Evolutionary conservation across 2,797 vertebrate genomes (phyloP).

Genomic region (Gambusia yucatana): DNA sequence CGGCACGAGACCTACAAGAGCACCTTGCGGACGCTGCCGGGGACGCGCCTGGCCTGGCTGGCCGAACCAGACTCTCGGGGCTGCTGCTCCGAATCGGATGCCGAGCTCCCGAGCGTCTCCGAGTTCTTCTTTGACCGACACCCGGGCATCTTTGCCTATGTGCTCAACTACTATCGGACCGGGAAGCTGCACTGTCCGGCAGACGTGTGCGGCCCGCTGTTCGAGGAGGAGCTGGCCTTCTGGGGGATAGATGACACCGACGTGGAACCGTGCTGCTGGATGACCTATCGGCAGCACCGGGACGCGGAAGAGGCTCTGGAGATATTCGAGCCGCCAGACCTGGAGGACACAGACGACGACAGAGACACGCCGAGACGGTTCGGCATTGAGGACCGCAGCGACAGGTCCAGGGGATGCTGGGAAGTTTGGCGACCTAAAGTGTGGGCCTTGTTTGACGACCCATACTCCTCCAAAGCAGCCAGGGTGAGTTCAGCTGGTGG

Average conservation of each 20-base stretch:
- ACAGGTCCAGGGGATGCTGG: constrained; percentile 84
- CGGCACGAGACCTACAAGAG: constrained; percentile 98
- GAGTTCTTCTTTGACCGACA: constrained; percentile 98
- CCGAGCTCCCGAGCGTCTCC: constrained; percentile 63
- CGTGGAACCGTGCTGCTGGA: constrained; percentile 99
- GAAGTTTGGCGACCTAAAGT: constrained; percentile 89
- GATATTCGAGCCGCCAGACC: constrained; percentile 93
- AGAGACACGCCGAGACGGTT: constrained; percentile 80
- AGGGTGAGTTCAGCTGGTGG: constrained; percentile 85
- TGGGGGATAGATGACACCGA: constrained; percentile 99
- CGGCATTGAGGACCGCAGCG: constrained; percentile 88
- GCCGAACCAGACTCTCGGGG: constrained; percentile 87
- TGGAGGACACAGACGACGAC: constrained; percentile 84
- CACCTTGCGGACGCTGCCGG: constrained; percentile 93
- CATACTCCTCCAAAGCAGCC: constrained; percentile 93
- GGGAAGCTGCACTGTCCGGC: constrained; percentile 98
- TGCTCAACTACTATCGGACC: constrained; percentile 97
- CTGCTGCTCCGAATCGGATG: constrained; percentile 80
- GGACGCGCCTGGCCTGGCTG: constrained; percentile 94
- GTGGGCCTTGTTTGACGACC: constrained; percentile 98
- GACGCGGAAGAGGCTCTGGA: constrained; percentile 98
- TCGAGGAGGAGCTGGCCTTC: constrained; percentile 97
- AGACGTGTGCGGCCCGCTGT: constrained; percentile 96
- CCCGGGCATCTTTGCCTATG: constrained; percentile 96
- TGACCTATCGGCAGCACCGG: constrained; percentile 96